These are phyloP conservation scores for Pecten maximus DNA, from an alignment of 2,888 invertebrate species.

Conservation along the genomic window DNA sequence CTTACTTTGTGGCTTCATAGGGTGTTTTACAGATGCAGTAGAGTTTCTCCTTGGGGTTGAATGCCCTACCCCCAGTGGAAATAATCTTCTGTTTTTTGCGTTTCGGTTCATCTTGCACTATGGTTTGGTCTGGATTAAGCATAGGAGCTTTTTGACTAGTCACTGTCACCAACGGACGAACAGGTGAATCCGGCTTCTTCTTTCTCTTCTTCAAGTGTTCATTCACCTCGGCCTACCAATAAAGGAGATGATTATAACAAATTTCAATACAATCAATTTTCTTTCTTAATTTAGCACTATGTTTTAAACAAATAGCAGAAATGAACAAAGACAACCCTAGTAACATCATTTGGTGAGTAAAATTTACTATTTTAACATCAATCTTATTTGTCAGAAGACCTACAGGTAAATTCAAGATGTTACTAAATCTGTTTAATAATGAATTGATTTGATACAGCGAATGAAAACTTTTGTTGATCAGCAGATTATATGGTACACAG, in stretches of 20 bases:
- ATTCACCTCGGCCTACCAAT: constrained; percentile 55
- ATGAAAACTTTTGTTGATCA: no score
- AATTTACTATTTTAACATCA: no score
- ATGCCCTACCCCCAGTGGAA: constrained; percentile 69
- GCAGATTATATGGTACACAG: no score
- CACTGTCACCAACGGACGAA: constrained; percentile 31
- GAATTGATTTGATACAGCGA: no score
- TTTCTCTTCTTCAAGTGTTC: constrained; percentile 65
- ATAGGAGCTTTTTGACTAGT: neutral
- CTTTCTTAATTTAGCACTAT: neutral
- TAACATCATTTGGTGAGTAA: neutral
- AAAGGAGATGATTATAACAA: neutral
- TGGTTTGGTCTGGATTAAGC: constrained; percentile 41
- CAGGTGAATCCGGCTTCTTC: constrained; percentile 9
- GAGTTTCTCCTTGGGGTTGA: constrained; percentile 82
- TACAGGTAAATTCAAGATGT: no score
- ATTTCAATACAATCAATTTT: neutral
- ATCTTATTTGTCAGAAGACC: no score
- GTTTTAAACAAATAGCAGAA: neutral
- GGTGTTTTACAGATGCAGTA: constrained; percentile 96
- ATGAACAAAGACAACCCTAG: neutral
- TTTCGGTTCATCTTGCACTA: constrained; percentile 63
- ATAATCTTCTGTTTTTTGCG: constrained; percentile 79
- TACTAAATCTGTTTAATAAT: no score
- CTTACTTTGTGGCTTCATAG: constrained; percentile 96